phyloP scores from a whole-genome alignment of 2,113 vertebrate species.

The Hippoglossus stenolepis region DNA sequence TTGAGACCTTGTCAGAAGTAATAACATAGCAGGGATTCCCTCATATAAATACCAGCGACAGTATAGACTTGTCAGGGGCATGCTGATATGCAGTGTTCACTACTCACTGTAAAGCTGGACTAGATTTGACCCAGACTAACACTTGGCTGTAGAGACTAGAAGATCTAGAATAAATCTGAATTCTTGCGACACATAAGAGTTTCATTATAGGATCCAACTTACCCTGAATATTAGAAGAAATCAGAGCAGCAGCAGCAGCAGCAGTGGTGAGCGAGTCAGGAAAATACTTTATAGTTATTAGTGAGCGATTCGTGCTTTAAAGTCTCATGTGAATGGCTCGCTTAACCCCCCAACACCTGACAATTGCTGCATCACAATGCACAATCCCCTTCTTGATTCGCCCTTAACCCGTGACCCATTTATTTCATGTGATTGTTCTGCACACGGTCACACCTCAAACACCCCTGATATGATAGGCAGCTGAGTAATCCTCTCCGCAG shows the following conservation, averaged over 20 bases:
- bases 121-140: background rate
- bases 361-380: conserved; percentile 59
- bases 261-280: conserved; percentile 49
- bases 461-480: too few relatives aligned
- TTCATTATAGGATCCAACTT: conserved; percentile 53
- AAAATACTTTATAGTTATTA: conserved; percentile 67
- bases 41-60: conserved; percentile 45
- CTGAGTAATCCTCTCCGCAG: conserved; percentile 12
- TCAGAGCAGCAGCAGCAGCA: conserved; percentile 43
- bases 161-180: too few relatives aligned
- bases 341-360: conserved; percentile 57
- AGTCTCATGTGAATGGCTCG: conserved; percentile 61
- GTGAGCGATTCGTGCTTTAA: conserved; percentile 66
- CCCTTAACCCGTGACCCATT: conserved; percentile 68
- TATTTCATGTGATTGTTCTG: conserved; percentile 57
- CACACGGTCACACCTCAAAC: conserved; percentile 48
- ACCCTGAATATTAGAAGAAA: conserved; percentile 65
- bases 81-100: conserved; percentile 24
- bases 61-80: background rate
- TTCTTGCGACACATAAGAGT: too few relatives aligned
- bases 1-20: conserved; percentile 60
- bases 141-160: too few relatives aligned
- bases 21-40: conserved; percentile 44
- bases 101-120: conserved; percentile 9
- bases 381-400: conserved; percentile 63